Evolutionary conservation across 2,113 vertebrate species (phyloP).

Genomic region (Pelecanus crispus): DNA sequence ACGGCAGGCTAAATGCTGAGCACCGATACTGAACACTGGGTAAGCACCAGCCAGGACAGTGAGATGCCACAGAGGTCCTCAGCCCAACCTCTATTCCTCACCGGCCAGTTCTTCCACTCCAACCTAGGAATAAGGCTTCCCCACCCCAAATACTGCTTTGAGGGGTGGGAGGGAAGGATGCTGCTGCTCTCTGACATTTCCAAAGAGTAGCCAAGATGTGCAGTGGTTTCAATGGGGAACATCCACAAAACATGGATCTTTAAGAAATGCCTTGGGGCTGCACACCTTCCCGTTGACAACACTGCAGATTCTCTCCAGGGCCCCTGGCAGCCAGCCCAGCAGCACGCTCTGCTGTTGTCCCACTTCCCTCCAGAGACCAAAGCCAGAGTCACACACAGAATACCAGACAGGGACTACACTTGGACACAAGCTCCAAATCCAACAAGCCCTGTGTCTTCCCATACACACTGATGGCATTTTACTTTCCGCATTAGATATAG

Average conservation of each 20-base stretch:
- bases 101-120: background rate
- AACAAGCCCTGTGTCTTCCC: background rate
- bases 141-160: background rate
- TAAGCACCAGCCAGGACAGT: background rate
- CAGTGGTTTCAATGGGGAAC: fast-evolving
- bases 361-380: background rate
- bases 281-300: background rate
- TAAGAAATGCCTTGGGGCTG: background rate
- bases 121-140: background rate
- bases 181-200: fast-evolving
- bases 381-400: background rate
- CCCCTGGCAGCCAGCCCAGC: background rate
- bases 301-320: background rate
- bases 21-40: fast-evolving
- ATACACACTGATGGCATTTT: fast-evolving
- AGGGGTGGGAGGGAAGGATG: background rate
- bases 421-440: fast-evolving
- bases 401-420: background rate
- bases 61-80: background rate
- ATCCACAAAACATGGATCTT: background rate
- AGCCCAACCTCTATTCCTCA: background rate
- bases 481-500: fast-evolving
- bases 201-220: fast-evolving
- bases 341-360: background rate
- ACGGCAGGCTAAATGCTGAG: background rate